Evolutionary conservation across 2,888 invertebrate species (phyloP).

Genomic region (Rhogogaster chlorosoma): DNA sequence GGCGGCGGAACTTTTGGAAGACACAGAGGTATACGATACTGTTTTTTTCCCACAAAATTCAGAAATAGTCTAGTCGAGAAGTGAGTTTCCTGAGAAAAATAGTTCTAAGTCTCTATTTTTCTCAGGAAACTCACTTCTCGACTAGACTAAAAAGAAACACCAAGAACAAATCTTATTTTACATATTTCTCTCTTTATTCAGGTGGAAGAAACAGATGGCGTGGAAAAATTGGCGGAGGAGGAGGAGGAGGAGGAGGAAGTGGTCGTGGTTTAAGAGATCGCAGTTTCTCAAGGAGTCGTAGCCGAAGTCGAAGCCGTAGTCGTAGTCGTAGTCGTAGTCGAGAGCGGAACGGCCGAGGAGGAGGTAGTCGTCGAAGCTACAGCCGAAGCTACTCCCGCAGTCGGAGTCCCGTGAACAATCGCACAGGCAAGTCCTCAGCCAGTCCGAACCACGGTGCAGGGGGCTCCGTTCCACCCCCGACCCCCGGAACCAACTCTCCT

Average conservation of each 20-base stretch:
- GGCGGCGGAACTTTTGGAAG: constrained; percentile 68
- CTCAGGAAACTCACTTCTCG: too few relatives aligned
- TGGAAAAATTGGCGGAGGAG: constrained; percentile 63
- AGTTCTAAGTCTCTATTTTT: too few relatives aligned
- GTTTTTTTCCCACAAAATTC: not conserved
- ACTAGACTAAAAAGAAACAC: not conserved
- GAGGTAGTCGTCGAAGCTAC: constrained; percentile 71
- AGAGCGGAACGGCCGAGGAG: constrained; percentile 67
- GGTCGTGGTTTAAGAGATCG: constrained; percentile 73
- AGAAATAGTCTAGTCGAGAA: too few relatives aligned
- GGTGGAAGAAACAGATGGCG: constrained; percentile 76
- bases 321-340: constrained; percentile 68
- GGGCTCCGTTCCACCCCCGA: constrained; percentile 55
- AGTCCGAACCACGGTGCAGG: constrained; percentile 58
- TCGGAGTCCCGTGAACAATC: constrained; percentile 73
- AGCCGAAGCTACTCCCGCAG: constrained; percentile 76
- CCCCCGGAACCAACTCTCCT: constrained; percentile 38
- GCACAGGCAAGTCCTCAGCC: constrained; percentile 70
- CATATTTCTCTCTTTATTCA: constrained; percentile 47
- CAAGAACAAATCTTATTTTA: not conserved
- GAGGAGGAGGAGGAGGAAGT: constrained; percentile 70
- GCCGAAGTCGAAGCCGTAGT: constrained; percentile 68
- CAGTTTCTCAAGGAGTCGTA: constrained; percentile 74
- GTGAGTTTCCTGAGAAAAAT: too few relatives aligned
- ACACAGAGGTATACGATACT: constrained; percentile 67